Evolutionary conservation across 1,140 invertebrate species (phyloP).

Genomic region (Drosophila quadrilineata): DNA sequence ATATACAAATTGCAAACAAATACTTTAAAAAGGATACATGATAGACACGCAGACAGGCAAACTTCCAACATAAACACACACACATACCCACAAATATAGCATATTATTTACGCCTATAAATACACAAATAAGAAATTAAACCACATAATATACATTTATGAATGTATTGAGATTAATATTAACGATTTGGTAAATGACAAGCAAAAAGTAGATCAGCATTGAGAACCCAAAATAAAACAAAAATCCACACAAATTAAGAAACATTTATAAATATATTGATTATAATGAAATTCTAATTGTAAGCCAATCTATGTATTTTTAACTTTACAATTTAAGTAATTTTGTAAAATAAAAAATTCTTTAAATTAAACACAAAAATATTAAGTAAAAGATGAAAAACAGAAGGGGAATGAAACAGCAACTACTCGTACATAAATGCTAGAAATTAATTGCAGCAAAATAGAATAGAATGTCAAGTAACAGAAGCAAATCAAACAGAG

Average conservation of each 20-base stretch:
- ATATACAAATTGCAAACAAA: slow-evolving; percentile 57
- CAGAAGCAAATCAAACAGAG: slow-evolving; percentile 78
- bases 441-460: slow-evolving; percentile 15
- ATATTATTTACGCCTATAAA: slow-evolving; percentile 67
- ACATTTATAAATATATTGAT: slow-evolving; percentile 59
- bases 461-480: slow-evolving; percentile 57
- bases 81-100: slow-evolving; percentile 41
- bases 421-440: slow-evolving; percentile 42
- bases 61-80: slow-evolving; percentile 11
- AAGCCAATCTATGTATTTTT: slow-evolving; percentile 75
- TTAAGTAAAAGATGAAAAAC: slow-evolving; percentile 52
- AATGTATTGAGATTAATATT: slow-evolving; percentile 52
- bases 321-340: slow-evolving; percentile 70
- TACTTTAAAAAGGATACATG: slow-evolving; percentile 40
- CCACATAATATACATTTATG: slow-evolving; percentile 58
- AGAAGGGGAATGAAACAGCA: slow-evolving; percentile 39
- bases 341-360: slow-evolving; percentile 76
- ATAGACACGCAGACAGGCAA: slow-evolving; percentile 22
- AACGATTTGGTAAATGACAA: slow-evolving; percentile 38
- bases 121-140: slow-evolving; percentile 58
- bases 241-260: slow-evolving; percentile 34
- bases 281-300: slow-evolving; percentile 67
- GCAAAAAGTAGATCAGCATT: slow-evolving; percentile 45
- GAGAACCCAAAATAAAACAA: slow-evolving; percentile 25
- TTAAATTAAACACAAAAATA: slow-evolving; percentile 62